phyloP scores from a whole-genome alignment of 2,888 invertebrate genomes.

The Cryptophagus acutangulus region DNA sequence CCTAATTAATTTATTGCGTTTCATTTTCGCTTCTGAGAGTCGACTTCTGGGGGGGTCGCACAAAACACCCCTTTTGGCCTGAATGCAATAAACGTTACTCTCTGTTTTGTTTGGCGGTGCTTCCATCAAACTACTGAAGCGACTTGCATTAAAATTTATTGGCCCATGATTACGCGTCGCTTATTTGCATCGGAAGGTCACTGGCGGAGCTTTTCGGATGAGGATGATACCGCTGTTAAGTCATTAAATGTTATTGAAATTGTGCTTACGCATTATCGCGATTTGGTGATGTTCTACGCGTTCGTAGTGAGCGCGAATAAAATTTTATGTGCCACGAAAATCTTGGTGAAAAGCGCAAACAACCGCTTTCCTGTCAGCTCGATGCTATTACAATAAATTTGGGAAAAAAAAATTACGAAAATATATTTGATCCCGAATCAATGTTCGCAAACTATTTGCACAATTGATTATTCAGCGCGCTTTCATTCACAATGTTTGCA shows the following conservation, averaged over 20 bases:
- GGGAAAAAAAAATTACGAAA: no score
- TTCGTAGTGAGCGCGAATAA: conserved; percentile 11
- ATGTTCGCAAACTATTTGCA: no score
- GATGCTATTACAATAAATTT: no score
- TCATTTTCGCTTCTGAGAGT: conserved; percentile 39
- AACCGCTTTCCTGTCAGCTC: no score
- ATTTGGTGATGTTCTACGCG: background rate
- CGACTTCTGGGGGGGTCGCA: conserved; percentile 22
- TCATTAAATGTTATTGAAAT: background rate
- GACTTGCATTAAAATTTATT: conserved; percentile 18
- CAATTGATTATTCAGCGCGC: no score
- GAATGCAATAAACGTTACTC: conserved; percentile 24
- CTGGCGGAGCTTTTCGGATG: background rate
- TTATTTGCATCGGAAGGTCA: conserved; percentile 13
- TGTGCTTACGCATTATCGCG: background rate
- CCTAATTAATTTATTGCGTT: conserved; percentile 45
- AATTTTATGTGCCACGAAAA: conserved; percentile 19
- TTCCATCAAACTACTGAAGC: conserved; percentile 7
- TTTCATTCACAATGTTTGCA: no score
- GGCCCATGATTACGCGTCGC: conserved; percentile 11
- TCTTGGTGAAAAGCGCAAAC: no score
- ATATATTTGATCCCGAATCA: no score
- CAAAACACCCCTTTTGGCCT: conserved; percentile 21
- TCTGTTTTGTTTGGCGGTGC: conserved; percentile 4
- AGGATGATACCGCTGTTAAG: background rate